Evolutionary conservation across 2,888 invertebrate species (phyloP), one percentile per base, ranked within the genome.

Genomic region (Lordiphosa andalusiaca): DNA sequence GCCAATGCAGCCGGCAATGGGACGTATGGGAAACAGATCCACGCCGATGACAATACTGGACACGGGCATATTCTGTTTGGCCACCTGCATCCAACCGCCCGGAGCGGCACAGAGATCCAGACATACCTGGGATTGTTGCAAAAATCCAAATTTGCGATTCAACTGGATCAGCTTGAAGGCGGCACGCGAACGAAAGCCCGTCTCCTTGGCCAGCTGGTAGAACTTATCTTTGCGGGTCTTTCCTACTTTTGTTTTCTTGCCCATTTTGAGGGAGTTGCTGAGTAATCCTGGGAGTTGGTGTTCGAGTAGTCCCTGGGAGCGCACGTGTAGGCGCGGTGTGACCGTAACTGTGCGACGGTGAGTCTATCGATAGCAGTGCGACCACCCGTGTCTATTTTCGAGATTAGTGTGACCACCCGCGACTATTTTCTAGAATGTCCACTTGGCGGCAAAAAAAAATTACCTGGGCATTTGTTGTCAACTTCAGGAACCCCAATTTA

Each of bases 51-150:
- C 96, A 53, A 98, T 92, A 86, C 97, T 97, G 4, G 98, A 98
- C 0, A 98, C 92, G 0, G 99, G 99, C 97, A 99, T 98, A 88
- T 98, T 96, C 89, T 99, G 95, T 82, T 95, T 94, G 46, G 98
- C 99, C 52, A 99, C 99, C 90, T 97, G 99, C 94, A 99, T 96
- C 99, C 99, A 99, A 76, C 98, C 98, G 86, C 99, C 99, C 0
- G 99, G 99, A 1, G 99, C 99, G 10, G 99, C 99, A 90, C 99
- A 99, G 65, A 99, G 91, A 92, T 99, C 99, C 84, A 99, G 93
- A 75, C 98, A 95, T 91, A 99, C 98, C 91, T 96, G 93, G 0
- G 98, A 96, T 86, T 94, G 95, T 92, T 99, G 97, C 5, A 99
- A 91, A 90, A 99, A 99, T 52, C 97, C 96, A 90, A 96, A 99